These are phyloP conservation scores for Aethina tumida DNA, from an alignment of 1,140 invertebrate genomes.

Conservation along the genomic window DNA sequence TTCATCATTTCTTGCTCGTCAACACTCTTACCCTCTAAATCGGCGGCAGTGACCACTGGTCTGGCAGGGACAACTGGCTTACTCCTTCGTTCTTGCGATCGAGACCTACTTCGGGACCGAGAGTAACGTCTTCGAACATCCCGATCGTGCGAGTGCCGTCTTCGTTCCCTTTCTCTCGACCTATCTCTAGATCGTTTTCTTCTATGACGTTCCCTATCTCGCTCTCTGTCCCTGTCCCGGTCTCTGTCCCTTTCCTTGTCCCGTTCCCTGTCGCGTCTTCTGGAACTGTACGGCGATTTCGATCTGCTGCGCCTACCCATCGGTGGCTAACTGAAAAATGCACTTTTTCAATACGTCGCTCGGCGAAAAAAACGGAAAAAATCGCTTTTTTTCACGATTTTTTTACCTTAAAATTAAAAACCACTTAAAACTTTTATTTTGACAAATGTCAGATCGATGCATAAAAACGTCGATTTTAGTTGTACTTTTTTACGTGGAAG, in stretches of 20 bases:
- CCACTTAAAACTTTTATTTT: constrained; percentile 22
- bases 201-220: constrained; percentile 42
- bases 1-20: constrained; percentile 96
- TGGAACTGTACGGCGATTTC: constrained; percentile 27
- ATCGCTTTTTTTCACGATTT: constrained; percentile 15
- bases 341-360: constrained; percentile 5
- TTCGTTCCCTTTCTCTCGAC: constrained; percentile 38
- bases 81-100: constrained; percentile 34
- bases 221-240: constrained; percentile 39
- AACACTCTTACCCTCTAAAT: constrained; percentile 69
- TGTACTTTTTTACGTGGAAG: constrained; percentile 30
- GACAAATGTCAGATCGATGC: constrained; percentile 24
- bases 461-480: constrained; percentile 32
- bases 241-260: constrained; percentile 38
- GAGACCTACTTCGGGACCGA: constrained; percentile 42
- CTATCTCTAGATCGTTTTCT: constrained; percentile 46
- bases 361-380: constrained; percentile 17
- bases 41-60: constrained; percentile 56
- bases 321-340: constrained; percentile 12
- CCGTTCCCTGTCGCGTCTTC: constrained; percentile 31
- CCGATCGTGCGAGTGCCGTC: constrained; percentile 35
- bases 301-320: constrained; percentile 35
- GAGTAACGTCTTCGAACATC: constrained; percentile 40
- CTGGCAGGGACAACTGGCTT: constrained; percentile 40
- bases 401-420: constrained; percentile 22